Percentiles rank a stretch among this genome's conserved stretches.
Conservation (phyloP, 1,140 invertebrate genomes). For the Drosophila burlai region DNA sequence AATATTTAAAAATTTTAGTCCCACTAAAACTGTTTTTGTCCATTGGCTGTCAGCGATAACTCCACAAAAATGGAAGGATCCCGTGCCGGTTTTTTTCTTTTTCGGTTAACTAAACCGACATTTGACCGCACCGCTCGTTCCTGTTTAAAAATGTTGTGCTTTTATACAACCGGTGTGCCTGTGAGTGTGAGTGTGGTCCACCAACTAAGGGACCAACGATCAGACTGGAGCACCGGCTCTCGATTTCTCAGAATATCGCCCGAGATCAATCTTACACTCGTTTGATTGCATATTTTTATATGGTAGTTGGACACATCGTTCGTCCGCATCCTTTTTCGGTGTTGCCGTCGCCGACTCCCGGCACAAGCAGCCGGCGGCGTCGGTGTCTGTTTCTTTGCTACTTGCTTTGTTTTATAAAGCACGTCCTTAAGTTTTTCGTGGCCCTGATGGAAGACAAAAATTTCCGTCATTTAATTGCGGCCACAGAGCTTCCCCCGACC, state of each 20-base stretch:
- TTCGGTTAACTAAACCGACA: slow-evolving; percentile 31
- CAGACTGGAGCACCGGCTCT: slow-evolving; percentile 41
- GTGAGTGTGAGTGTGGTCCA: slow-evolving; percentile 9
- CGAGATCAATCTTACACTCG: slow-evolving; percentile 77
- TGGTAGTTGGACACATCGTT: slow-evolving; percentile 78
- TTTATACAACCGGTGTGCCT: slow-evolving; percentile 21
- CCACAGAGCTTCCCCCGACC: slow-evolving; percentile 3
- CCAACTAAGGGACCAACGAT: slow-evolving; percentile 38
- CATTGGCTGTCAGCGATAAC: slow-evolving; percentile 55
- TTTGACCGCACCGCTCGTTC: slow-evolving; percentile 24
- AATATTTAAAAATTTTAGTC: not conserved
- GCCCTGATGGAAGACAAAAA: slow-evolving; percentile 26
- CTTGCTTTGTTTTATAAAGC: slow-evolving; percentile 47
- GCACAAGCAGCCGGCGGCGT: slow-evolving; percentile 30
- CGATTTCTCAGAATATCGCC: slow-evolving; percentile 74
- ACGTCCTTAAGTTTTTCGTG: slow-evolving; percentile 30
- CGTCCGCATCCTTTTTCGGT: slow-evolving; percentile 73
- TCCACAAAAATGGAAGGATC: slow-evolving; percentile 38
- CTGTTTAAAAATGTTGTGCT: slow-evolving; percentile 31
- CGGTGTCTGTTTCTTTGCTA: slow-evolving; percentile 34
- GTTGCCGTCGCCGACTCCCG: slow-evolving; percentile 33
- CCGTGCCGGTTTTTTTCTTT: slow-evolving; percentile 7
- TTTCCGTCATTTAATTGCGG: slow-evolving; percentile 50
- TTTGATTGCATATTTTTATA: slow-evolving; percentile 83
- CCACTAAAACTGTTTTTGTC: slow-evolving; percentile 14